Base-by-base conservation (phyloP, 1,140 invertebrate genomes). In the Neuroterus valhalla region DNA sequence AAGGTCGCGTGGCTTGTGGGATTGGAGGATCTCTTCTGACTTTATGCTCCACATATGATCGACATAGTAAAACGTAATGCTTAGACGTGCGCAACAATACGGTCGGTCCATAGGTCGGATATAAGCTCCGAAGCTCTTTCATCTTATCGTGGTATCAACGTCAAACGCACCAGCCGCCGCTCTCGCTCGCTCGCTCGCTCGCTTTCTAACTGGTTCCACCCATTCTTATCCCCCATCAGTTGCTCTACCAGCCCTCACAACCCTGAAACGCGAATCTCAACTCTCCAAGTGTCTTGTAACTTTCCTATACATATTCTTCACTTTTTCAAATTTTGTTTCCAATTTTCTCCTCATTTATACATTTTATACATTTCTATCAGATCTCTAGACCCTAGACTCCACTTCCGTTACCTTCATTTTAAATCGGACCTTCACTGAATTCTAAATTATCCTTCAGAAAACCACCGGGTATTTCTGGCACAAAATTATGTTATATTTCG, bases 61-160 rank as follows among this genome's bases (percentile, higher is more conserved):
- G 74, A 42, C 43, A 67, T 73, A 48, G 85, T 81, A 88, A 88
- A 85, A 88, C 85, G 83, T 87, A 87, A 87, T 88, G 86, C 88
- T 87, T 86, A 89, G 86, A 86, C 85, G 81, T 87, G 86, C 83
- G 84, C 84, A 86, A 87, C 86, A 86, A 87, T 87, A 88, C 86
- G 84, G 81, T 84, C 83, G 83, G 81, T 85, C 76, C 86, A 88
- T 85, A 88, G 86, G 82, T 86, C 82, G 82, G 85, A 87, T 88
- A 87, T 88, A 88, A 88, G 86, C 86, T 86, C 85, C 83, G 82
- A 85, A 83, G 83, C 86, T 89, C 88, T 90, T 90, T 90, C 88
- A 89, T 88, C 88, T 90, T 90, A 90, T 89, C 89, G 82, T 82
- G 85, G 87, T 88, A 89, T 90, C 89, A 90, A 90, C 88, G 89